phyloP scores from a whole-genome alignment of 2,888 invertebrate species.

The Sclerodermus sp. region DNA sequence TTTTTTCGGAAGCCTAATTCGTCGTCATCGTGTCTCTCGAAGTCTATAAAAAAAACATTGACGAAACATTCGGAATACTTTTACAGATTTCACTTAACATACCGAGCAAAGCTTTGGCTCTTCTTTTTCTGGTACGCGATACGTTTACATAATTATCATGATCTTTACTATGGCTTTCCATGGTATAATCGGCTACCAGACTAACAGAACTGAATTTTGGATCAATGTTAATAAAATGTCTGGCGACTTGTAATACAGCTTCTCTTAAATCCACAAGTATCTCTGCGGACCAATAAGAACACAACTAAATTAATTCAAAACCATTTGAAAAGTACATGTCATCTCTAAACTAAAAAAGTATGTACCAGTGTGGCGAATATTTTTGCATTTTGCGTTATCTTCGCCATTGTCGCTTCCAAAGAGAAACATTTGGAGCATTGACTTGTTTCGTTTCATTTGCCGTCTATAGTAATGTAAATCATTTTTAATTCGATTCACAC shows the following conservation, averaged over 20 bases:
- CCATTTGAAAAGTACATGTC: background rate
- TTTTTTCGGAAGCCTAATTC: conserved; percentile 98
- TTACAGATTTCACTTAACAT: conserved; percentile 14
- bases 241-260: conserved; percentile 87
- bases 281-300: conserved; percentile 61
- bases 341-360: conserved; percentile 5
- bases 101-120: conserved; percentile 91
- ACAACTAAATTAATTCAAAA: conserved; percentile 2
- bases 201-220: conserved; percentile 82
- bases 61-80: background rate
- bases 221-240: conserved; percentile 93
- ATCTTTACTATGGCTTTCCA: conserved; percentile 93
- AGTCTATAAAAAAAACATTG: conserved; percentile 65
- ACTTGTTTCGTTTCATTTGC: conserved; percentile 88
- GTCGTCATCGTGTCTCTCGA: conserved; percentile 97
- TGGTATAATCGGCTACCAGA: conserved; percentile 89
- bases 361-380: conserved; percentile 87
- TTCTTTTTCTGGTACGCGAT: conserved; percentile 79
- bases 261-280: conserved; percentile 96
- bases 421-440: conserved; percentile 83
- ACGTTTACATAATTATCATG: conserved; percentile 95
- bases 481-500: conserved; percentile 9
- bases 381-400: conserved; percentile 90
- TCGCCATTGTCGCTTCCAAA: conserved; percentile 79
- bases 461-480: conserved; percentile 61